A percentile compares a stretch with the other conserved stretches of the same genome.
phyloP scores from a whole-genome alignment of 2,113 vertebrate species.

The Maccullochella peelii region DNA sequence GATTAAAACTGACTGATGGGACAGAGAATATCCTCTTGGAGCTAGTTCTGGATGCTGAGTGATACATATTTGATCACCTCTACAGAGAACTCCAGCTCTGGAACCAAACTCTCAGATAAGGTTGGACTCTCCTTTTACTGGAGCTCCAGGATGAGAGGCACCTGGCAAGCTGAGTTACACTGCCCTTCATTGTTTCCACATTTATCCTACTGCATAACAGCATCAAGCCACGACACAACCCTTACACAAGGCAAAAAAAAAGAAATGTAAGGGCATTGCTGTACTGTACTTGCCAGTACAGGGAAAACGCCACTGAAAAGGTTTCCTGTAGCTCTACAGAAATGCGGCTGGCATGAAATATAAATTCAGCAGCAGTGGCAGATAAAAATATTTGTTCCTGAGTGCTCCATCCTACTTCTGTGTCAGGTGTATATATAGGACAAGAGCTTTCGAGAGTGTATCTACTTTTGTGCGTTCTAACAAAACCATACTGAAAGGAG shows the following conservation, averaged over 20 bases:
- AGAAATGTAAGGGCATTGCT: conserved; percentile 12
- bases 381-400: conserved; percentile 22
- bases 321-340: conserved; percentile 20
- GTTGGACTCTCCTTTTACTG: background rate
- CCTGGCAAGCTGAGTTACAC: background rate
- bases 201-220: conserved; percentile 35
- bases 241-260: conserved; percentile 17
- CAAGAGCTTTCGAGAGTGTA: conserved; percentile 12
- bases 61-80: background rate
- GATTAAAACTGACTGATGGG: conserved; percentile 40
- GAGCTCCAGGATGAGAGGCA: background rate
- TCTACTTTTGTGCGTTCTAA: background rate
- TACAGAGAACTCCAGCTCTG: background rate
- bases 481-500: background rate
- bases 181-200: conserved; percentile 30
- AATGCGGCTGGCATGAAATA: conserved; percentile 26
- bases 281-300: background rate
- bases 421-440: conserved; percentile 15
- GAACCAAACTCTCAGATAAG: conserved; percentile 20
- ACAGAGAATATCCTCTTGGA: conserved; percentile 2
- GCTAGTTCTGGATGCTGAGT: background rate
- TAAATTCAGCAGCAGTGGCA: conserved; percentile 12
- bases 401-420: background rate
- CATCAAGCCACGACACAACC: conserved; percentile 24
- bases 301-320: conserved; percentile 11